Evolutionary conservation across 1,140 invertebrate species (phyloP).

Genomic region (Kradibia gibbosae): DNA sequence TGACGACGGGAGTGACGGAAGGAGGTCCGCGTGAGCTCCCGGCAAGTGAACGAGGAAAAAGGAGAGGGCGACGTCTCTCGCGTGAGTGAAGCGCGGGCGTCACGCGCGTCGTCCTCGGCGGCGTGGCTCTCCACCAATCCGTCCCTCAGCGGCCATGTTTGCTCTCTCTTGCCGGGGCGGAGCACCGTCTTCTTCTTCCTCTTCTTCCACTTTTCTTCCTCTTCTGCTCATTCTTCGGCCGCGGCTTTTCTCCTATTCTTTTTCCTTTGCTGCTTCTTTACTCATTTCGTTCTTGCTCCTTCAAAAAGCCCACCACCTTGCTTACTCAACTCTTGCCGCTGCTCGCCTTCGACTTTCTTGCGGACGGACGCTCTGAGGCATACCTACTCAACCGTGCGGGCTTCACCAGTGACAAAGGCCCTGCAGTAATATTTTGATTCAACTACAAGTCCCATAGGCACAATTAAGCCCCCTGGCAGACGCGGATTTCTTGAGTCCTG

Average conservation of each 20-base stretch:
- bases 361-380: neutral
- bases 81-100: conserved; percentile 71
- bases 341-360: neutral
- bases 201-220: neutral
- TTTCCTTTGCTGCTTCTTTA: neutral
- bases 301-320: neutral
- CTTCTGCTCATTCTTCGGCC: neutral
- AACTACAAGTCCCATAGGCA: too few species aligned
- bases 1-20: conserved; percentile 53
- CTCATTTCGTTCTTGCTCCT: neutral
- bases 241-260: neutral
- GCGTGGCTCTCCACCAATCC: conserved; percentile 69
- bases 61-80: conserved; percentile 49
- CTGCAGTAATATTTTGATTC: too few species aligned
- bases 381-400: neutral
- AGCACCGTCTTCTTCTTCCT: conserved; percentile 56
- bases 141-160: conserved; percentile 72
- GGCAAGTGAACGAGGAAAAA: conserved; percentile 56
- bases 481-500: too few species aligned
- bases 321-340: neutral
- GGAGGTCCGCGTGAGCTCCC: conserved; percentile 51
- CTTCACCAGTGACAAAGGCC: conserved; percentile 40
- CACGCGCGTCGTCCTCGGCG: conserved; percentile 66
- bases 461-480: too few species aligned
- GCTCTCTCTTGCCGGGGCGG: conserved; percentile 69